These are phyloP conservation scores for Xylota sylvarum DNA, from an alignment of 2,888 invertebrate species.

Conservation along the genomic window DNA sequence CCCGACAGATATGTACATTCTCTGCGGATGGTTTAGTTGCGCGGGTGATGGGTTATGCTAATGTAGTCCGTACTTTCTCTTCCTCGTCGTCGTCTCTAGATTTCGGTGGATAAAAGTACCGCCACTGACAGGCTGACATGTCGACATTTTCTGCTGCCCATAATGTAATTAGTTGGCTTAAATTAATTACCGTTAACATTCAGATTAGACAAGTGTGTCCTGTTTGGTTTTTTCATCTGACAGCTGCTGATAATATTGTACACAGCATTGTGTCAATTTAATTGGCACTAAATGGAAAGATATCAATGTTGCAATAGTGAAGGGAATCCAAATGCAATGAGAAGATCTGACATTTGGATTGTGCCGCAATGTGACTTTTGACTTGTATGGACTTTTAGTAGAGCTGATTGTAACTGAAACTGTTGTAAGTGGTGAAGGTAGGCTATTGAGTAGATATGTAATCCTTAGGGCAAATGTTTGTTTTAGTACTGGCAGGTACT, in stretches of 20 bases:
- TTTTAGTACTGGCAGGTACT: no score
- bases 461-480: no score
- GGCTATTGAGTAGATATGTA: no score
- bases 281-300: constrained; percentile 9
- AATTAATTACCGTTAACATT: constrained; percentile 65
- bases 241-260: constrained; percentile 29
- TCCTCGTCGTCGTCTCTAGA: constrained; percentile 35
- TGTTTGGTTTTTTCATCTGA: constrained; percentile 3
- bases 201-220: constrained; percentile 21
- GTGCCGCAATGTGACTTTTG: not conserved
- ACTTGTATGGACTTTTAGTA: not conserved
- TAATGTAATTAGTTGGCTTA: constrained; percentile 45
- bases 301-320: constrained; percentile 6
- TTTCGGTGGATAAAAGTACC: constrained; percentile 37
- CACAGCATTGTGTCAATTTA: constrained; percentile 14
- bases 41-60: constrained; percentile 65
- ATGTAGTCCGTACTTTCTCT: constrained; percentile 68
- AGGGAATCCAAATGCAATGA: not conserved
- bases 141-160: constrained; percentile 26
- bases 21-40: constrained; percentile 18
- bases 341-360: constrained; percentile 5
- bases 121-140: constrained; percentile 52
- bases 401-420: not conserved
- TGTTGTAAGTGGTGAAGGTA: not conserved
- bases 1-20: constrained; percentile 51